Percentiles rank a stretch among this genome's conserved stretches.
Conservation (phyloP, 2,113 vertebrate species). For the Ammodytes marinus region DNA sequence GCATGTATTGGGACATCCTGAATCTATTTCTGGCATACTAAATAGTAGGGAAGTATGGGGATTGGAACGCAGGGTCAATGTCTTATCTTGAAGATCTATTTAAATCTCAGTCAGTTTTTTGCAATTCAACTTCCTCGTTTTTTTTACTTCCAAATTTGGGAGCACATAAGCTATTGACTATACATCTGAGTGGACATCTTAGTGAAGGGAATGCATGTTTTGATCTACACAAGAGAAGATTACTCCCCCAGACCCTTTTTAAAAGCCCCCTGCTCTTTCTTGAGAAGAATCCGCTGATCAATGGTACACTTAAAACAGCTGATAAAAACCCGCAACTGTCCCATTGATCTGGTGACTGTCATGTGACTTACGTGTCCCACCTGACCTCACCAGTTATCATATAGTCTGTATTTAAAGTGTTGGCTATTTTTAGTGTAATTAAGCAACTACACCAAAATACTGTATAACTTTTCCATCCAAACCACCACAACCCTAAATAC, state of each 20-base stretch:
- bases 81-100: neutral
- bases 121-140: neutral
- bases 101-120: neutral
- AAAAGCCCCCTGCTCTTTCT: slow-evolving; percentile 17
- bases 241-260: slow-evolving; percentile 14
- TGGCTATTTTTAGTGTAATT: slow-evolving; percentile 16
- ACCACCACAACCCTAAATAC: neutral
- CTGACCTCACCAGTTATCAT: slow-evolving; percentile 8
- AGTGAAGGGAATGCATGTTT: slow-evolving; percentile 40
- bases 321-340: slow-evolving; percentile 14
- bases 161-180: slow-evolving; percentile 1
- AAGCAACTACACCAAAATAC: neutral
- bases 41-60: too few relatives aligned
- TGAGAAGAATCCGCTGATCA: slow-evolving; percentile 35
- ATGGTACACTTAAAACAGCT: slow-evolving; percentile 26
- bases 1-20: too few relatives aligned
- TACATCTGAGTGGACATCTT: slow-evolving; percentile 17
- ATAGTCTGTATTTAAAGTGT: neutral
- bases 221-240: slow-evolving; percentile 53
- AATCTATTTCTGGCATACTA: too few relatives aligned
- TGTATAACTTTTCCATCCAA: neutral
- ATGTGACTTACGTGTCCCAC: slow-evolving; percentile 59
- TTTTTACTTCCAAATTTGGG: neutral
- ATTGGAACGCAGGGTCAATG: too few relatives aligned
- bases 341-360: slow-evolving; percentile 57